Conservation (phyloP, 2,797 vertebrate genomes). For the Scolopax rusticola region DNA sequence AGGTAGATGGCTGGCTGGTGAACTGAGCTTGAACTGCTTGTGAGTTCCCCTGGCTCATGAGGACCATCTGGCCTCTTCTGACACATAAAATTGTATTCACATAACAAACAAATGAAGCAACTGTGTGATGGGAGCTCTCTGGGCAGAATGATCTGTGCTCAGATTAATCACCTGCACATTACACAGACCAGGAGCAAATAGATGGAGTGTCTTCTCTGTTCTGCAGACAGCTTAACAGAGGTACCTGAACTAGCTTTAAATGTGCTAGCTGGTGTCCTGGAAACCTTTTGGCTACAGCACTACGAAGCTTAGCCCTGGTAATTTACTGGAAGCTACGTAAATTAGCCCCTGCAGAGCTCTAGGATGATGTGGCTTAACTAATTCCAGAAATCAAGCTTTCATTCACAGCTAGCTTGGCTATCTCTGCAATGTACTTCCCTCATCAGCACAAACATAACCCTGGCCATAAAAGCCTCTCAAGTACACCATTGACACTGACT, state of each 20-base stretch:
- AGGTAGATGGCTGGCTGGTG: background rate
- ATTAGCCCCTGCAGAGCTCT: background rate
- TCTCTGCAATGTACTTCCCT: background rate
- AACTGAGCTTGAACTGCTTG: background rate
- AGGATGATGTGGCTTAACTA: background rate
- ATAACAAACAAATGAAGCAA: background rate
- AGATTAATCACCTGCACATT: background rate
- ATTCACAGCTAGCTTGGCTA: background rate
- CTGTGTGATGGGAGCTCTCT: background rate
- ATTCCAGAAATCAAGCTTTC: background rate
- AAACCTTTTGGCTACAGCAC: background rate
- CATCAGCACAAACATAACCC: background rate
- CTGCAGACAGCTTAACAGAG: background rate
- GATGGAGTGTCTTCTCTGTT: background rate
- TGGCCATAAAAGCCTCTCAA: background rate
- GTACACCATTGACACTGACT: background rate
- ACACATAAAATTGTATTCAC: background rate
- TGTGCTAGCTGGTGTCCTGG: background rate
- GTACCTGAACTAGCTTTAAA: background rate
- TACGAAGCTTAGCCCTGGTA: background rate
- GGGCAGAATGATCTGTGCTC: background rate
- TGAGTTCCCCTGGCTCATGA: background rate
- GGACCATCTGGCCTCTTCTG: background rate
- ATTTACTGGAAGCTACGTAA: background rate
- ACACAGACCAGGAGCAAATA: background rate